These are phyloP conservation scores for Eurois occulta DNA, from an alignment of 2,888 invertebrate genomes.

Conservation along the genomic window DNA sequence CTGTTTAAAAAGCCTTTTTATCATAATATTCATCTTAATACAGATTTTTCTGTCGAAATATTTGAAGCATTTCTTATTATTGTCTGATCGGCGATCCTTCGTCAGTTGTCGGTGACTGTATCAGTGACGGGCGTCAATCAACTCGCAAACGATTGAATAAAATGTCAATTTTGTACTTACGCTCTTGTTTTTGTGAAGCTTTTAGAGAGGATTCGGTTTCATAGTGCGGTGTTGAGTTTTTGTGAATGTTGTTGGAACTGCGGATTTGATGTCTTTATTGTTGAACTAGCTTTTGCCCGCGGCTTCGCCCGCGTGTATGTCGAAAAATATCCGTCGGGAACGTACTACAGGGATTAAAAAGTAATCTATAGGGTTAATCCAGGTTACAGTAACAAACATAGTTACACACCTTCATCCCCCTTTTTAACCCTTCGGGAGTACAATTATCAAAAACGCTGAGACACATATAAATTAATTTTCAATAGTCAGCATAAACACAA, in stretches of 20 bases:
- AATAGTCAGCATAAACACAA: too few species aligned
- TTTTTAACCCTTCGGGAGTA: too few species aligned
- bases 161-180: slow-evolving; percentile 79
- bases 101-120: slow-evolving; percentile 84
- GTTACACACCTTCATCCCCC: too few species aligned
- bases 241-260: neutral
- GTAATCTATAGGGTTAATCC: too few species aligned
- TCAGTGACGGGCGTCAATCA: slow-evolving; percentile 85
- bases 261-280: neutral
- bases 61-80: slow-evolving; percentile 59
- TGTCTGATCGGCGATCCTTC: slow-evolving; percentile 82
- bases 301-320: too few species aligned
- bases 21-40: slow-evolving; percentile 2
- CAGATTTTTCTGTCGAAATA: slow-evolving; percentile 28
- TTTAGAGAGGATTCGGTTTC: slow-evolving; percentile 41
- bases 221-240: slow-evolving; percentile 17
- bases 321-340: too few species aligned
- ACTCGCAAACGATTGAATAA: slow-evolving; percentile 78
- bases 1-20: neutral
- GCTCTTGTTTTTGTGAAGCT: slow-evolving; percentile 65
- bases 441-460: too few species aligned
- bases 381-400: too few species aligned
- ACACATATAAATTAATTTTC: too few species aligned
- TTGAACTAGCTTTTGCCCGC: too few species aligned
- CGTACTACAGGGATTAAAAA: too few species aligned